Evolutionary conservation across 2,888 invertebrate genomes (phyloP), one percentile per base, ranked within the genome.

Genomic region (Phengaris arion): DNA sequence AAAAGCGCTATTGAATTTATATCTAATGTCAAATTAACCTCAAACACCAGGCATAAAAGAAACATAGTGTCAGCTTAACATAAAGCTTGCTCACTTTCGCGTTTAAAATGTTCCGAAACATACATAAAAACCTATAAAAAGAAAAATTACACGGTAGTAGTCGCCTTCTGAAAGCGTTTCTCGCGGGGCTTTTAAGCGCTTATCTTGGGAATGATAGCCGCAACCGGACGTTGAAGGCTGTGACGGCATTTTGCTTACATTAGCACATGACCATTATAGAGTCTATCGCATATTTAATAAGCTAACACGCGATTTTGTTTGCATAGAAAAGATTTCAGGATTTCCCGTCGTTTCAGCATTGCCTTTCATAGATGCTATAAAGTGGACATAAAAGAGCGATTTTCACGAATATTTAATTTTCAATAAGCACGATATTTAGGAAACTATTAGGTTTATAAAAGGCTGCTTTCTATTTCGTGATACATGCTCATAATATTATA

Each of bases 241-340:
- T 86, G 90, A 91, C 90, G 90, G 91, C 93, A 93, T 93, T 93
- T 93, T 93, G 89, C 93, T 90, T 92, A 91, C 93, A 93, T 93
- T 93, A 93, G 92, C 87, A 90, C 88, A 87, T 87, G 86, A 84
- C 86, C 86, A 87, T 86, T 89, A 81, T 85, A 70, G 69, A 74
- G 75, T 74, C 68, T 77, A 76, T 70, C 68, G 69, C 48, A 57
- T 68, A 57, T 55, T 54, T 70, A 51, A 70, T 70, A 70, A n/a
- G 70, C 22, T 70, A 70, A 48, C 68, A 68, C 15, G 70, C 8
- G n/a, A 69, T 52, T 72, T 45, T 72, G 54, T 72, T 72, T 54
- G 52, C 54, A 54, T 54, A 13, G 35, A 72, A 46, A 35, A 70
- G 15, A 48, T 48, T 70, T 54, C 8, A 72, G 72, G 72, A 72